phyloP scores from a whole-genome alignment of 2,797 vertebrate species.

The Rhadinocentrus ornatus region DNA sequence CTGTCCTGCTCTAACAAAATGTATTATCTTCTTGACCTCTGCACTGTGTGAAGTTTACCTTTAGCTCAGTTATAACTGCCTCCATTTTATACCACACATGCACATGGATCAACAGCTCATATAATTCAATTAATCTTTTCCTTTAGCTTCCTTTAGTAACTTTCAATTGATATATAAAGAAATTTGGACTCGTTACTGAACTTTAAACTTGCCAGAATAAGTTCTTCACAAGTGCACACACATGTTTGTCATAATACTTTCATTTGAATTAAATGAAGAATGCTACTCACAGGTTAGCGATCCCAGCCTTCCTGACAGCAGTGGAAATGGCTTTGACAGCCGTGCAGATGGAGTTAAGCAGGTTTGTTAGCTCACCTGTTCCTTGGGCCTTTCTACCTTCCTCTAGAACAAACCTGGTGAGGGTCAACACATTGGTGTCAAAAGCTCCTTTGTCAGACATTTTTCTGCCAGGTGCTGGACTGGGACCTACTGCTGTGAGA shows the following conservation, averaged over 20 bases:
- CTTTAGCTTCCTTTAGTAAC: not conserved
- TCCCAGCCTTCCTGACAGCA: slow-evolving; percentile 92
- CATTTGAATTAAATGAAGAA: not conserved
- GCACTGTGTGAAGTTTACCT: slow-evolving; percentile 38
- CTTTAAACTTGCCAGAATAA: accelerated
- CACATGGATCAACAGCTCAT: not conserved
- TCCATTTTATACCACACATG: not conserved
- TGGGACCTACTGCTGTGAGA: slow-evolving; percentile 31
- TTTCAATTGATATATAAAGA: too few relatives aligned
- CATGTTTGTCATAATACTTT: not conserved
- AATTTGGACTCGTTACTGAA: not conserved
- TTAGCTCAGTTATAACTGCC: slow-evolving; percentile 23
- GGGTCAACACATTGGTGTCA: slow-evolving; percentile 91
- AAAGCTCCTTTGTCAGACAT: slow-evolving; percentile 90
- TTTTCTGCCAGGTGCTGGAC: slow-evolving; percentile 47
- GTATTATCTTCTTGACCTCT: slow-evolving; percentile 41
- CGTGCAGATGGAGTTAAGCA: slow-evolving; percentile 92
- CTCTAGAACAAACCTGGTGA: slow-evolving; percentile 95
- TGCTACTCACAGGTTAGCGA: slow-evolving; percentile 91
- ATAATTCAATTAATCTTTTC: not conserved
- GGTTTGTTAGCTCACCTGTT: slow-evolving; percentile 91
- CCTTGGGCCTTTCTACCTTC: slow-evolving; percentile 89
- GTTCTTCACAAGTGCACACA: not conserved
- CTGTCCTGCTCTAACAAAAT: not conserved
- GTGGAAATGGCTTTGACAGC: slow-evolving; percentile 93